A percentile compares a stretch with the other conserved stretches of the same genome.
phyloP scores from a whole-genome alignment of 2,888 invertebrate genomes.

The Tachina grossa region DNA sequence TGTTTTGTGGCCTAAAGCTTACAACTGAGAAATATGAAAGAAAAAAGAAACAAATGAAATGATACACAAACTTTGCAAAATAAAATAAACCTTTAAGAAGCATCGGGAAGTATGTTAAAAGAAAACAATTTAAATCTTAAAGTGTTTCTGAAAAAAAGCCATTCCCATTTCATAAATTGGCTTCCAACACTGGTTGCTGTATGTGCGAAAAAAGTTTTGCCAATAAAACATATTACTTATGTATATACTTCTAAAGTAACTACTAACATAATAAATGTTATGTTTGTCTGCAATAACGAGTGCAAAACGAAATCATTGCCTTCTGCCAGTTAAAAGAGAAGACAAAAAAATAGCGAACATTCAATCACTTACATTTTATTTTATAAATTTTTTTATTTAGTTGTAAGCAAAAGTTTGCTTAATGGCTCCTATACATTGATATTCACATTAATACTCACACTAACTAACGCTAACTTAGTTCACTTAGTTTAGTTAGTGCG shows the following conservation, averaged over 20 bases:
- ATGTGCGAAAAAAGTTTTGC: background rate
- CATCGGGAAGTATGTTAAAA: background rate
- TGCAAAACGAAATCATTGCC: constrained; percentile 16
- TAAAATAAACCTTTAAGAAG: background rate
- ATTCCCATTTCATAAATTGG: background rate
- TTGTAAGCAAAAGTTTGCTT: constrained; percentile 35
- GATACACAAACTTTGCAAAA: background rate
- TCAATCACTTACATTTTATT: background rate
- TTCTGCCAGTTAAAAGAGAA: constrained; percentile 4
- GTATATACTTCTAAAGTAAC: background rate
- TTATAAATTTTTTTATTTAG: constrained; percentile 6
- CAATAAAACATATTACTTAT: constrained; percentile 35
- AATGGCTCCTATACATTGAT: constrained; percentile 5
- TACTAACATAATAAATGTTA: background rate
- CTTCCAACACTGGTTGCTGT: constrained; percentile 10
- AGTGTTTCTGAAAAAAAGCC: constrained; percentile 30
- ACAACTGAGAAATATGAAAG: background rate
- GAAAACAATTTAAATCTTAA: background rate
- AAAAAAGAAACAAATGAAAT: background rate
- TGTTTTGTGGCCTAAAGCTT: background rate
- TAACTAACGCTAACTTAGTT: background rate
- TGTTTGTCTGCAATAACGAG: constrained; percentile 53
- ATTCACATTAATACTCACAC: background rate
- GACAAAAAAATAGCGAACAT: constrained; percentile 10
- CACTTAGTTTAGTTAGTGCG: constrained; percentile 12